Evolutionary conservation across 2,888 invertebrate genomes (phyloP).

Genomic region (Anaspis maculata): DNA sequence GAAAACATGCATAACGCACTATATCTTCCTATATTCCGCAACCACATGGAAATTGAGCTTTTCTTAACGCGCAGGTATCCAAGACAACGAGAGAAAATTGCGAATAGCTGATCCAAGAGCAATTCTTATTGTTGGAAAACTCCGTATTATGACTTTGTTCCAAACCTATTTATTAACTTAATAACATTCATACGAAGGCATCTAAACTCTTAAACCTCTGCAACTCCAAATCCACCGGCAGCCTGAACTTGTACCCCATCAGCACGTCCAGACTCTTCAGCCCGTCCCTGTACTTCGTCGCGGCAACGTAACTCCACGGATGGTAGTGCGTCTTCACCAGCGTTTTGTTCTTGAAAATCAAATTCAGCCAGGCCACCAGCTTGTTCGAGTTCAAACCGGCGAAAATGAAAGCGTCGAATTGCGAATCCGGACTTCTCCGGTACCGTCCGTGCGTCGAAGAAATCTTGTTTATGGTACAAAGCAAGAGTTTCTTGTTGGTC

Average conservation of each 20-base stretch:
- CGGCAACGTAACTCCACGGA: slow-evolving; percentile 84
- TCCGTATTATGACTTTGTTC: no score
- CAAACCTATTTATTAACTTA: background rate
- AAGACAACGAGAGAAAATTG: no score
- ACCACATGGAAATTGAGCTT: no score
- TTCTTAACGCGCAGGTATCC: no score
- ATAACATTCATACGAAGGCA: background rate
- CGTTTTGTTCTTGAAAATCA: slow-evolving; percentile 74
- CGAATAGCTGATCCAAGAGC: no score
- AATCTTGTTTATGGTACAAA: slow-evolving; percentile 82
- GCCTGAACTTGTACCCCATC: slow-evolving; percentile 70
- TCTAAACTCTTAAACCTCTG: slow-evolving; percentile 60
- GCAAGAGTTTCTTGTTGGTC: slow-evolving; percentile 72
- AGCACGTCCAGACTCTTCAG: slow-evolving; percentile 77
- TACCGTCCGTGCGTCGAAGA: slow-evolving; percentile 77
- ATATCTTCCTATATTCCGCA: no score
- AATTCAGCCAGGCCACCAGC: slow-evolving; percentile 81
- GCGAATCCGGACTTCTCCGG: slow-evolving; percentile 87
- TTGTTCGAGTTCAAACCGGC: slow-evolving; percentile 74
- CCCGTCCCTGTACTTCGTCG: slow-evolving; percentile 91
- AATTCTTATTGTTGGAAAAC: no score
- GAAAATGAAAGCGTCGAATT: slow-evolving; percentile 93
- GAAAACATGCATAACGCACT: no score
- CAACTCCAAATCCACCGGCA: slow-evolving; percentile 89
- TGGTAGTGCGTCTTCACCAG: slow-evolving; percentile 67